Conservation (phyloP, 2,113 vertebrate genomes). For the Megaceryle torquata region DNA sequence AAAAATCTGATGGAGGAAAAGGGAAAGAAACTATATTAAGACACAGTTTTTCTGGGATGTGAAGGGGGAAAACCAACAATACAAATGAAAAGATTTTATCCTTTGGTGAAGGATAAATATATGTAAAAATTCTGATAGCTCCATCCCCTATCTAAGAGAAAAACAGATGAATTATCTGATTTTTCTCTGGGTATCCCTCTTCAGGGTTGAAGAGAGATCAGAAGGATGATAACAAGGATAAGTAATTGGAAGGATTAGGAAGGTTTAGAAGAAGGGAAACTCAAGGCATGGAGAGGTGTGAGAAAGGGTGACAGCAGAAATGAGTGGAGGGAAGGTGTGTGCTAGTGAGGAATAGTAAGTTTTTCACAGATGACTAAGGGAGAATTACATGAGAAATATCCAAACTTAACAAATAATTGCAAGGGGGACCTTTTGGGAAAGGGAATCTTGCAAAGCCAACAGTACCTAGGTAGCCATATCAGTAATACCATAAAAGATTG, state of each 20-base stretch:
- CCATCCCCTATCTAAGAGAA: background rate
- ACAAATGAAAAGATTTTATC: background rate
- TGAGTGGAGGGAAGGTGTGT: background rate
- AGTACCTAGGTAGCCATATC: background rate
- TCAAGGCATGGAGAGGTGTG: background rate
- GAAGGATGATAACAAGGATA: background rate
- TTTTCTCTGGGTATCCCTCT: background rate
- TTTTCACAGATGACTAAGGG: background rate
- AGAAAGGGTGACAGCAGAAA: background rate
- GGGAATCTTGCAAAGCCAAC: background rate
- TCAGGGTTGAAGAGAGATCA: background rate
- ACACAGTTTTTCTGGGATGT: background rate
- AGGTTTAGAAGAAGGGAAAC: background rate
- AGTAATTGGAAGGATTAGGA: background rate
- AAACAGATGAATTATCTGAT: background rate
- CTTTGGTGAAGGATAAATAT: background rate
- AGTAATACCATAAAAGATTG: background rate
- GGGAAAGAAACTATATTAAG: background rate
- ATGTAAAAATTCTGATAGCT: background rate
- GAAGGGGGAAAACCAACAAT: background rate
- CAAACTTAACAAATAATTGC: background rate
- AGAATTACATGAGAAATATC: background rate
- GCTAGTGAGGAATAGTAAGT: background rate
- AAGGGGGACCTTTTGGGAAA: background rate
- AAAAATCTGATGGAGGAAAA: background rate